These are phyloP conservation scores for Bucco capensis DNA, from an alignment of 2,113 vertebrate genomes.

Conservation along the genomic window DNA sequence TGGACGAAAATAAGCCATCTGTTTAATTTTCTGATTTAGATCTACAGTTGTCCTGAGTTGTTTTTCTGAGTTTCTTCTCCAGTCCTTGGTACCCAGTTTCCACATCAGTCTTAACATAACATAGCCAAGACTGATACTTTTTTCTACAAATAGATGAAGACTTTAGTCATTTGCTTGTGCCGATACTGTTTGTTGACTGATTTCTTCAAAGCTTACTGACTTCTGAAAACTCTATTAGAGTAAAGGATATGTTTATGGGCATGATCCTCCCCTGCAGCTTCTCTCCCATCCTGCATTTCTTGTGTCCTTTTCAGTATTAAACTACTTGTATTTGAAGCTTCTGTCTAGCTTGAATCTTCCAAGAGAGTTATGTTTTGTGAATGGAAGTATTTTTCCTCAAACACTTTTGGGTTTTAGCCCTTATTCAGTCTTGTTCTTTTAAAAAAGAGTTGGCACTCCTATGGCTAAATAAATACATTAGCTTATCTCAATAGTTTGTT, in stretches of 20 bases:
- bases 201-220: neutral
- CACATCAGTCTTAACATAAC: neutral
- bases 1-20: neutral
- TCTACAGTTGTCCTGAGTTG: neutral
- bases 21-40: neutral
- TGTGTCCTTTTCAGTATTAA: neutral
- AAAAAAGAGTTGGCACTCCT: neutral
- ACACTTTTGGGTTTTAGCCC: neutral
- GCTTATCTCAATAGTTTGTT: neutral
- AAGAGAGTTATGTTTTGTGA: neutral
- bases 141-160: neutral
- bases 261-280: neutral
- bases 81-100: neutral
- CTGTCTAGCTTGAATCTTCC: neutral
- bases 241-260: neutral
- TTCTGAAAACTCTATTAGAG: neutral
- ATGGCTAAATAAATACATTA: neutral
- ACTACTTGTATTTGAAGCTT: neutral
- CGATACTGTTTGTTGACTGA: neutral
- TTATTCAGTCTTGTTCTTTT: neutral
- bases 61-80: neutral
- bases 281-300: neutral
- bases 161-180: neutral
- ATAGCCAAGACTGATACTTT: neutral
- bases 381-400: neutral